Evolutionary conservation across 1,140 invertebrate species (phyloP), one percentile per base, ranked within the genome.

Genomic region (Cherax destructor): DNA sequence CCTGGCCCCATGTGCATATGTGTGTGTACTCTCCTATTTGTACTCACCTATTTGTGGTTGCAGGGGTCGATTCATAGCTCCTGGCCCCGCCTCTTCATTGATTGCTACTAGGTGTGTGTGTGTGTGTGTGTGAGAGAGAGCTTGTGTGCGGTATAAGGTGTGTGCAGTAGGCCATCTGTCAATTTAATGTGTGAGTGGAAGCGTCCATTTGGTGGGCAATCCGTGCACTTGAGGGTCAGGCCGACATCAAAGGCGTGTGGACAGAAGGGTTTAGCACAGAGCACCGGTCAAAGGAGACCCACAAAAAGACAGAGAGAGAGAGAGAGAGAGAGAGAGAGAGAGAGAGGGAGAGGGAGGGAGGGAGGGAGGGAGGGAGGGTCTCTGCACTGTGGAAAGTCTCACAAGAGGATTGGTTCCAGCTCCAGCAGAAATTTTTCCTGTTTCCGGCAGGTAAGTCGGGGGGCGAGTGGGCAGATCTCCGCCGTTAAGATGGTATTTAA

Each of bases 111-210:
- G n/a, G n/a, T n/a, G 30, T 41, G 30, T 41, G 61, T 65, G 61
- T 65, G 61, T 18, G 61, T 65, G 56, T 59, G 56, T 3, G 61
- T 61, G 59, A 24, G 83, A 5, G 61, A 9, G 50, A 61, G 77
- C 52, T 47, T 50, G 72, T 52, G 61, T 72, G 78, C 72, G 86
- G 49, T 72, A 16, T 18, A 52, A 81, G 78, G 79, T 69, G 79
- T 49, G 59, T 50, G 78, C 49, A 81, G 83, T 84, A 49, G 88
- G 69, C 83, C 83, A 78, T 91, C 88, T 80, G 76, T 91, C 88
- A 91, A 91, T 91, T 91, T 91, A 91, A 91, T 85, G 88, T 91
- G 88, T 85, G 83, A 91, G 83, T 85, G 88, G 61, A 91, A 65
- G 88, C 88, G 83, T 91, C 83, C 88, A 85, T 91, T 91, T 91